A percentile compares a stretch with the other conserved stretches of the same genome.
Evolutionary conservation across 2,888 invertebrate genomes (phyloP).

Genomic region (Caprella mutica): DNA sequence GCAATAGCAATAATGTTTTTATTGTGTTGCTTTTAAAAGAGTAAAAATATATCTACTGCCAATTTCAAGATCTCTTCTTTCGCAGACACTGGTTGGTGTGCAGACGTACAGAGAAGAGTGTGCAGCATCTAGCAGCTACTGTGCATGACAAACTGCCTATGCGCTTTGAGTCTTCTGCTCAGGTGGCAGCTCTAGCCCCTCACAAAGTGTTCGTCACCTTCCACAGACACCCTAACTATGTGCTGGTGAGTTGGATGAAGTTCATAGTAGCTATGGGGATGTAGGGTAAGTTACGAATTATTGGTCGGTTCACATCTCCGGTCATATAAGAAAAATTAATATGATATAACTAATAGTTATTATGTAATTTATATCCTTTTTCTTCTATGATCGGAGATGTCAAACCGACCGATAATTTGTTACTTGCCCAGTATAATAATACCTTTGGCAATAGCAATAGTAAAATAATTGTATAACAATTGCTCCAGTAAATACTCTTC

Average conservation of each 20-base stretch:
- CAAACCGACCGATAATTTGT: no score
- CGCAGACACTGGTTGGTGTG: slow-evolving; percentile 78
- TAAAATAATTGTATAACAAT: no score
- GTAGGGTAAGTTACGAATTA: no score
- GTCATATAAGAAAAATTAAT: no score
- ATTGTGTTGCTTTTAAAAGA: neutral
- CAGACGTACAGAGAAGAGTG: slow-evolving; percentile 81
- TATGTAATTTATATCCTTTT: no score
- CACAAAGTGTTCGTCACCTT: slow-evolving; percentile 36
- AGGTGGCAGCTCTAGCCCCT: slow-evolving; percentile 40
- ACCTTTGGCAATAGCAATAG: no score
- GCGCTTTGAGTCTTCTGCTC: slow-evolving; percentile 52
- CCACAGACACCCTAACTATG: slow-evolving; percentile 31
- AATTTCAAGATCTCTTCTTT: neutral
- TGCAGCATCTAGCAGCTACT: slow-evolving; percentile 83
- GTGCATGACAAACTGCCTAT: slow-evolving; percentile 75
- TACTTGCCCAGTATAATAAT: no score
- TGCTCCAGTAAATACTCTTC: no score
- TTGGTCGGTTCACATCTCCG: no score
- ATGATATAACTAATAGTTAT: no score
- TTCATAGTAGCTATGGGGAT: no score
- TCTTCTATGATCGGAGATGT: no score
- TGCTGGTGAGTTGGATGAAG: slow-evolving; percentile 21
- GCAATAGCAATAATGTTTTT: neutral
- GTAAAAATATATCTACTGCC: neutral